Base-by-base conservation (phyloP, 2,797 vertebrate genomes). In the Cyclopterus lumpus region DNA sequence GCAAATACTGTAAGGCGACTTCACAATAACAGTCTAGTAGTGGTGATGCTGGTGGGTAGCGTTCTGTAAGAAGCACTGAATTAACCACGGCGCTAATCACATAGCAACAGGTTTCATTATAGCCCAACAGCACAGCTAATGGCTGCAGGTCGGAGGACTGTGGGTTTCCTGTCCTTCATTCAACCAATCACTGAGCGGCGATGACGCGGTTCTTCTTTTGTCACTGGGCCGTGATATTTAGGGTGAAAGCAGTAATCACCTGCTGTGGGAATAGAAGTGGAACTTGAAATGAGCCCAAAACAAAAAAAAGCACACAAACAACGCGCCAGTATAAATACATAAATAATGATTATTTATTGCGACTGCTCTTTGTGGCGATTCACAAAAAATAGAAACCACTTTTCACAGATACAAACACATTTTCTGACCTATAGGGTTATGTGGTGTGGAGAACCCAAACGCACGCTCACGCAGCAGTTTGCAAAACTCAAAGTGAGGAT, bases 51-150 rank as follows among this genome's bases (percentile, higher is more conserved):
- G 59, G 34, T 71, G 44, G 36, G 57, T 28, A 42, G 57, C 67
- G 72, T 80, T 84, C 22, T 28, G 26, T 32, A n/a, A 53, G 22
- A 65, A 18, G 26, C 58, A 55, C 6, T 30, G 30, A 72, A 60
- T 67, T 63, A 65, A 44, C 51, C 46, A 24, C 22, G 51, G 46
- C n/a, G 54, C 57, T 80, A 84, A 80, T 75, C 64, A 74, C 75
- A 77, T 57, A 72, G 67, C 71, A 83, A 79, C 68, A 59, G 30
- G 79, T 73, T 84, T 77, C 30, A 80, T 81, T 73, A 58, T 46
- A 49, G 57, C 63, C 72, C 30, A 64, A 40, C 38, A 3, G 44
- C 79, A 68, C 26, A 51, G 64, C 72, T 71, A 71, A 70, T 70
- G 73, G 67, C 42, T 40, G 53, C 24, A 5, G 53, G 58, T 80